Conservation (phyloP, 2,888 invertebrate genomes). For the Netelia fuscicornis region DNA sequence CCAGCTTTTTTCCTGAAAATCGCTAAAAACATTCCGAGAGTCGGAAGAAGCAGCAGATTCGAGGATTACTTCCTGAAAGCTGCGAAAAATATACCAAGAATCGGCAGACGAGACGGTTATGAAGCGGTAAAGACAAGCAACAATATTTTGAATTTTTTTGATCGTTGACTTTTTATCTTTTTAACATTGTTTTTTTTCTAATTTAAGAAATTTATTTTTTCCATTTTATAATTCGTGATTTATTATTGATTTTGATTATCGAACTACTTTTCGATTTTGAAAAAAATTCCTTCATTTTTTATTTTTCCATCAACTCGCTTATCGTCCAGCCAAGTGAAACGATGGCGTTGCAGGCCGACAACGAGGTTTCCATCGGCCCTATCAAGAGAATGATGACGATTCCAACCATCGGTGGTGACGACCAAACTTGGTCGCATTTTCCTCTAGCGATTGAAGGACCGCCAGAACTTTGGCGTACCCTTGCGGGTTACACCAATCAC, state of each 20-base stretch:
- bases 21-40: constrained; percentile 80
- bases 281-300: neutral
- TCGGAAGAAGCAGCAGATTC: constrained; percentile 78
- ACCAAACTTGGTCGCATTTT: constrained; percentile 78
- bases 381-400: constrained; percentile 67
- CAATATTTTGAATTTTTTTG: neutral
- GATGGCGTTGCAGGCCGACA: constrained; percentile 30
- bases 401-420: constrained; percentile 58
- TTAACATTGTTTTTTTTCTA: neutral
- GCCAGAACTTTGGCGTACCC: constrained; percentile 80
- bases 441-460: constrained; percentile 81
- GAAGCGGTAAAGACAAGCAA: constrained; percentile 66
- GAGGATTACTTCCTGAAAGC: constrained; percentile 77
- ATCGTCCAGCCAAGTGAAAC: constrained; percentile 46
- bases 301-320: neutral
- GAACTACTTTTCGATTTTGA: neutral
- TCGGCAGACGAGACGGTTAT: constrained; percentile 71
- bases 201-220: neutral
- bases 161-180: constrained; percentile 14
- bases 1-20: constrained; percentile 82
- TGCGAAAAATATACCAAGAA: constrained; percentile 75
- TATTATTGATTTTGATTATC: neutral
- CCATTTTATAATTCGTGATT: neutral
- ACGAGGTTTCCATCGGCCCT: constrained; percentile 37
- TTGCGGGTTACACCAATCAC: constrained; percentile 79